phyloP scores from a whole-genome alignment of 2,113 vertebrate species.

The Neotoma lepida region DNA sequence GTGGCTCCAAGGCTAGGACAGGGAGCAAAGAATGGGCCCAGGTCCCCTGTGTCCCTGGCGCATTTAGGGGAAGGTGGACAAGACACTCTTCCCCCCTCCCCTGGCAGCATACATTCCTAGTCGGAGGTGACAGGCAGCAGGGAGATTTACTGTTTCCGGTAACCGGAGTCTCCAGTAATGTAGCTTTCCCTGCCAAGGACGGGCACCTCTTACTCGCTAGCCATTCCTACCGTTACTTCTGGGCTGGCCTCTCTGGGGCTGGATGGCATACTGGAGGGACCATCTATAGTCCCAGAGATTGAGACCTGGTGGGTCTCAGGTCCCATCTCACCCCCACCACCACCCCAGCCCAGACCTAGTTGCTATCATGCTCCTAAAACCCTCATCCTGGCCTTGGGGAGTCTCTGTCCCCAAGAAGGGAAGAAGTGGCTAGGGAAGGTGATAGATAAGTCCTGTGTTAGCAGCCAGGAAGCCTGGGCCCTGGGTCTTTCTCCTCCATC shows the following conservation, averaged over 20 bases:
- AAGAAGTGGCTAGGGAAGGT: background rate
- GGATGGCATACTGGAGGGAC: background rate
- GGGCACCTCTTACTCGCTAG: background rate
- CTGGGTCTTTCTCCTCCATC: background rate
- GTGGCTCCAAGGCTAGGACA: background rate
- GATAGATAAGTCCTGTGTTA: background rate
- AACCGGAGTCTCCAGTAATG: slow-evolving; percentile 65
- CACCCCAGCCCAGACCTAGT: background rate
- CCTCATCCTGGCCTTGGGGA: background rate
- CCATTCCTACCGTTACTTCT: background rate
- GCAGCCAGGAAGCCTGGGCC: background rate
- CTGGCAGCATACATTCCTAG: slow-evolving; percentile 60
- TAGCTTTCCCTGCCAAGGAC: slow-evolving; percentile 62
- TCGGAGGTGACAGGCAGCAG: slow-evolving; percentile 59
- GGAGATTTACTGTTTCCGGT: slow-evolving; percentile 77
- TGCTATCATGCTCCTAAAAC: background rate
- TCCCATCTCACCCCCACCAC: background rate
- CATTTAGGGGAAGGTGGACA: slow-evolving; percentile 43
- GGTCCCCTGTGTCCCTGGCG: background rate
- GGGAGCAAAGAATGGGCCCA: background rate
- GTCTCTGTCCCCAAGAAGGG: background rate
- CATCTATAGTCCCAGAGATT: background rate
- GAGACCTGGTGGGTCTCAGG: background rate
- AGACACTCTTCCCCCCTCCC: slow-evolving; percentile 32
- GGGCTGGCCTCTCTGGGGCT: background rate